Percentiles rank a stretch among this genome's conserved stretches.
Evolutionary conservation across 2,113 vertebrate genomes (phyloP).

Genomic region (Himantopus leucocephalus): DNA sequence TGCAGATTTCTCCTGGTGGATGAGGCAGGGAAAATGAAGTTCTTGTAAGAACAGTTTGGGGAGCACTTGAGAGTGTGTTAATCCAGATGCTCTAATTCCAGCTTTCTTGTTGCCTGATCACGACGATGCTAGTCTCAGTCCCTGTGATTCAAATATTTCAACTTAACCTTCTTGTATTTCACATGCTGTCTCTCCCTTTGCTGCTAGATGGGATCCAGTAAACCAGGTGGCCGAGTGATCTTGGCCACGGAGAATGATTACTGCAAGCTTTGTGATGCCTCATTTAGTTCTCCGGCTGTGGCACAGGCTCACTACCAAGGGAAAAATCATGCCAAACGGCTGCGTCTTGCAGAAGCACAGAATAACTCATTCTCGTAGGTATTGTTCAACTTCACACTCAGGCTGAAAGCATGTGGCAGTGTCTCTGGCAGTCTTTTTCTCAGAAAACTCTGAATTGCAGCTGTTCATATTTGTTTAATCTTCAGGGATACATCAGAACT

Average conservation of each 20-base stretch:
- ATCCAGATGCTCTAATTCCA: background rate
- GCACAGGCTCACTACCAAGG: conserved; percentile 98
- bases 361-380: conserved; percentile 87
- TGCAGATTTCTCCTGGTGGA: background rate
- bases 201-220: conserved; percentile 81
- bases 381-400: conserved; percentile 62
- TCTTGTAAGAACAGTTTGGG: background rate
- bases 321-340: conserved; percentile 94
- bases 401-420: conserved; percentile 18
- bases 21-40: background rate
- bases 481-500: conserved; percentile 83
- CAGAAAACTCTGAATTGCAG: background rate
- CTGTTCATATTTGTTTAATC: conserved; percentile 41
- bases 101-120: background rate
- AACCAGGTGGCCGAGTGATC: conserved; percentile 90
- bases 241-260: conserved; percentile 98
- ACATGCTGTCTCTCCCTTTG: conserved; percentile 32
- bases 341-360: conserved; percentile 91
- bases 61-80: background rate
- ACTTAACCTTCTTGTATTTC: background rate
- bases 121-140: background rate
- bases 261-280: conserved; percentile 97
- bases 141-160: background rate
- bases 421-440: background rate
- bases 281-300: conserved; percentile 94